Conservation (phyloP, 2,797 vertebrate genomes). For the Varecia variegata region DNA sequence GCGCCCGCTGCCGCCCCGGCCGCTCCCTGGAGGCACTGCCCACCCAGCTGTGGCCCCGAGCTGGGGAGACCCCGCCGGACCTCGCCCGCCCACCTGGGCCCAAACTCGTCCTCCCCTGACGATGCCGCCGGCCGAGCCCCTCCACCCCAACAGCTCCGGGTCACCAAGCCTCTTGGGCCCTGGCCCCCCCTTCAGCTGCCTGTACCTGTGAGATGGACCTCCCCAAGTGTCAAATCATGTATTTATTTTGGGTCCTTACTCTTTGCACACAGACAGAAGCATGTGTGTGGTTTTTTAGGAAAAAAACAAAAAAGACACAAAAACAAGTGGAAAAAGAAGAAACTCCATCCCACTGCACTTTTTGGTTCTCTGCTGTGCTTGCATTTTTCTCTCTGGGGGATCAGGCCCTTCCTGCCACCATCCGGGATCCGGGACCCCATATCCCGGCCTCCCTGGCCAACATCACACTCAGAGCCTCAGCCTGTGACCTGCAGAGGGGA, state of each 20-base stretch:
- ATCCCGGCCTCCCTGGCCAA: background rate
- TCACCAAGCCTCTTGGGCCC: conserved; percentile 65
- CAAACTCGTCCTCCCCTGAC: background rate
- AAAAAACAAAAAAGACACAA: conserved; percentile 29
- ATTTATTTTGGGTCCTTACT: conserved; percentile 83
- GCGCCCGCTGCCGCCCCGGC: conserved; percentile 74
- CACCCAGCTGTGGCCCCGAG: conserved; percentile 53
- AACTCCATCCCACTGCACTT: conserved; percentile 49
- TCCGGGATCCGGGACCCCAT: background rate
- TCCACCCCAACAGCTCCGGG: conserved; percentile 27
- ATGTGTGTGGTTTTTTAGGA: conserved; percentile 76
- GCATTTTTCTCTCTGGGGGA: background rate
- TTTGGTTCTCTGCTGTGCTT: conserved; percentile 42
- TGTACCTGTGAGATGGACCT: conserved; percentile 79
- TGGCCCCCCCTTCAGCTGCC: conserved; percentile 74
- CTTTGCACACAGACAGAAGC: conserved; percentile 81
- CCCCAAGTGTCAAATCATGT: conserved; percentile 63
- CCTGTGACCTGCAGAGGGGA: background rate
- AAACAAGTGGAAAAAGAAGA: background rate
- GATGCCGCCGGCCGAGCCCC: background rate
- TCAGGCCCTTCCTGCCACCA: background rate
- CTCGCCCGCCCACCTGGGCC: conserved; percentile 49
- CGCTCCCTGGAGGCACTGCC: conserved; percentile 70
- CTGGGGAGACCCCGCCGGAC: conserved; percentile 68
- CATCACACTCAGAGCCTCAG: background rate